Conservation (phyloP, 2,888 invertebrate species). For the Amphipyra berbera region DNA sequence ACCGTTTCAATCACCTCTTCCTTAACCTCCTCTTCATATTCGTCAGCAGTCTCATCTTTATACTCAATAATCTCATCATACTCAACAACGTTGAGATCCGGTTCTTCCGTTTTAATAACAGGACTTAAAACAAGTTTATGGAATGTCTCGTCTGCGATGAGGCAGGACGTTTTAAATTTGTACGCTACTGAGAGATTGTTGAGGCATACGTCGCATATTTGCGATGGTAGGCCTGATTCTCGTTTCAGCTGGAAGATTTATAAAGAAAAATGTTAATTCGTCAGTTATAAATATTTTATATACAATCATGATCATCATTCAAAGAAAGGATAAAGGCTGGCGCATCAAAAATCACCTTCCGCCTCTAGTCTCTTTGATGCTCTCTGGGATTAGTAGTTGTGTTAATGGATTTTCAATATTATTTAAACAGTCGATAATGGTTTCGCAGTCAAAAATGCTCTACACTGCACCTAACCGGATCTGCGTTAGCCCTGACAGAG, state of each 20-base stretch:
- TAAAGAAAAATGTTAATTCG: too few species aligned
- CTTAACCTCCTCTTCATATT: constrained; percentile 32
- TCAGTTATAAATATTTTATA: too few species aligned
- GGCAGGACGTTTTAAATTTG: constrained; percentile 70
- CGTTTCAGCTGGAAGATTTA: constrained; percentile 46
- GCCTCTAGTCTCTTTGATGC: too few species aligned
- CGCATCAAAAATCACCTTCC: too few species aligned
- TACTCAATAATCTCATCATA: constrained; percentile 23
- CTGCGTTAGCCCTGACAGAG: too few species aligned
- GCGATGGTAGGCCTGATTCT: constrained; percentile 63
- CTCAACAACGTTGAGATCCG: constrained; percentile 32
- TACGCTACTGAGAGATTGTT: constrained; percentile 63
- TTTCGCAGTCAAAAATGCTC: too few species aligned
- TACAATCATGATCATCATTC: too few species aligned
- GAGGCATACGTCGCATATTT: constrained; percentile 67
- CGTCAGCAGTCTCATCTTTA: constrained; percentile 34
- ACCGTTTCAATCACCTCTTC: constrained; percentile 3
- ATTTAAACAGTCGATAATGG: too few species aligned
- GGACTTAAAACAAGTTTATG: constrained; percentile 44
- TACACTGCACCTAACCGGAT: too few species aligned
- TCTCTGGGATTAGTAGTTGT: too few species aligned
- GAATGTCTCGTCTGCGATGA: constrained; percentile 64
- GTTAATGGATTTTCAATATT: too few species aligned
- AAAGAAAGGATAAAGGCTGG: too few species aligned
- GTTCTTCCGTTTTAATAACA: constrained; percentile 57